phyloP scores from a whole-genome alignment of 2,113 vertebrate genomes.

The Mirounga angustirostris region DNA sequence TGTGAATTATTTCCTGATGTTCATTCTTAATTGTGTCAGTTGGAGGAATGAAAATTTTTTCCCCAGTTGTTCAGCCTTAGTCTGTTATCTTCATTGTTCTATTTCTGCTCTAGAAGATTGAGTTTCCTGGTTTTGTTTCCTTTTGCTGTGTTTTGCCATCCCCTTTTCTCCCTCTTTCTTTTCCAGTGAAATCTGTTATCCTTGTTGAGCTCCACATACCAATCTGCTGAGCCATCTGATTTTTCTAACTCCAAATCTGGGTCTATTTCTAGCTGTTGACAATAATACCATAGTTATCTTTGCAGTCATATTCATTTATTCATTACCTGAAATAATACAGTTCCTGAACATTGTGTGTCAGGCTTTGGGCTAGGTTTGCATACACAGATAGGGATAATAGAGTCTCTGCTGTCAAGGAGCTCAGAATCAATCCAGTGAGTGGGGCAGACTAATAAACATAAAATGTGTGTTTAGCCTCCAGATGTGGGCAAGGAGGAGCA shows the following conservation, averaged over 20 bases:
- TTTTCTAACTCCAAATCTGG: conserved; percentile 66
- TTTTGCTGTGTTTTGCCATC: conserved; percentile 42
- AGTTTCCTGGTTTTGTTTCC: conserved; percentile 56
- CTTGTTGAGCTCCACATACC: conserved; percentile 38
- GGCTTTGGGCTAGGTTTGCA: not conserved
- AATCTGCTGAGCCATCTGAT: conserved; percentile 80
- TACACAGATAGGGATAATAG: not conserved
- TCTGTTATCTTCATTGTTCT: conserved; percentile 22
- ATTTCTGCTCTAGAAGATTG: not conserved
- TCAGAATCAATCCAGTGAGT: not conserved
- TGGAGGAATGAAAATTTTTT: not conserved
- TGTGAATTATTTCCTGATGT: not conserved
- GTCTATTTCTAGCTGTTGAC: conserved; percentile 69
- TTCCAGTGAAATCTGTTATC: conserved; percentile 57
- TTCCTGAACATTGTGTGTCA: not conserved
- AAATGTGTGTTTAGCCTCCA: not conserved
- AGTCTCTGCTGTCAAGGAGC: not conserved
- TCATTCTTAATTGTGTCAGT: conserved; percentile 29
- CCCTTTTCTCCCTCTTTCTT: conserved; percentile 24
- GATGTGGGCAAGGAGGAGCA: not conserved
- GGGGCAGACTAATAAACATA: not conserved
- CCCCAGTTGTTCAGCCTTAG: not conserved
- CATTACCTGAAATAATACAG: not conserved
- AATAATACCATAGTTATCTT: conserved; percentile 58
- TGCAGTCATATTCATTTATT: conserved; percentile 16